phyloP scores from a whole-genome alignment of 2,113 vertebrate genomes.

The Siniperca chuatsi region DNA sequence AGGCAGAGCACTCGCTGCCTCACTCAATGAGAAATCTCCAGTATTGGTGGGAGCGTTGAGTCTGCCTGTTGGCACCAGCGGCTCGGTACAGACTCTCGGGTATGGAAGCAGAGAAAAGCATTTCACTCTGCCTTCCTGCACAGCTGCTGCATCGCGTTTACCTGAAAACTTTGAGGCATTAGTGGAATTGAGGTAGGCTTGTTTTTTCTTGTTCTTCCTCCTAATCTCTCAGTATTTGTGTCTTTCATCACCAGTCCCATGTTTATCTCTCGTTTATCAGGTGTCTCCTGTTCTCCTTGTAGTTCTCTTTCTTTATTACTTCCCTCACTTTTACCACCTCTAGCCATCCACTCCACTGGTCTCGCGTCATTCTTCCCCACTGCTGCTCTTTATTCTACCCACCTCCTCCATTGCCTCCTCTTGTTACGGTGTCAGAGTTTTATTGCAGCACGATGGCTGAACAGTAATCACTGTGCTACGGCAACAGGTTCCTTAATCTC shows the following conservation, averaged over 20 bases:
- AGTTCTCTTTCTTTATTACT: constrained; percentile 1
- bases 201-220: constrained; percentile 29
- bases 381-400: constrained; percentile 28
- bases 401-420: constrained; percentile 33
- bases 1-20: constrained; percentile 60
- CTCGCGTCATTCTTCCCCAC: constrained; percentile 27
- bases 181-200: constrained; percentile 70
- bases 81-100: constrained; percentile 45
- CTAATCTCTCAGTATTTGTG: background rate
- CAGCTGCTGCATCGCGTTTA: constrained; percentile 12
- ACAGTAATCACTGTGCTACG: constrained; percentile 10
- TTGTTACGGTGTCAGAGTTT: constrained; percentile 21
- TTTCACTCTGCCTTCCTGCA: constrained; percentile 18
- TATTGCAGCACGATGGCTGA: constrained; percentile 2
- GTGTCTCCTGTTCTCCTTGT: constrained; percentile 10
- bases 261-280: background rate
- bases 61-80: constrained; percentile 53
- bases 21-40: constrained; percentile 48
- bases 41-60: constrained; percentile 53
- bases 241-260: background rate
- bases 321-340: constrained; percentile 20
- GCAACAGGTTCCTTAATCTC: constrained; percentile 59
- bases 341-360: constrained; percentile 18
- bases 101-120: constrained; percentile 41
- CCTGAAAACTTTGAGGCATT: constrained; percentile 42